phyloP scores from a whole-genome alignment of 2,888 invertebrate genomes.

The Mythimna albipuncta region DNA sequence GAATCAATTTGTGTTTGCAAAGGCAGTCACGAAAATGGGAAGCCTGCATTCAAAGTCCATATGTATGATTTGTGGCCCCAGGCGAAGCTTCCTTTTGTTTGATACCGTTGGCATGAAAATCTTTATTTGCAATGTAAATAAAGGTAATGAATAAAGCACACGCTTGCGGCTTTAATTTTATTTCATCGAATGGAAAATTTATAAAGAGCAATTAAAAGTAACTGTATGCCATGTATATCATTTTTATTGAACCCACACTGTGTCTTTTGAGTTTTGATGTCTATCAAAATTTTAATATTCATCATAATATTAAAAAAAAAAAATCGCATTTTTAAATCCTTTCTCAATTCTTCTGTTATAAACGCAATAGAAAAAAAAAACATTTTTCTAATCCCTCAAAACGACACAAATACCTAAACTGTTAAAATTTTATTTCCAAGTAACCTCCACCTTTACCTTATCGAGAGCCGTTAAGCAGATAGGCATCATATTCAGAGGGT shows the following conservation, averaged over 20 bases:
- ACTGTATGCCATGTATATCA: neutral
- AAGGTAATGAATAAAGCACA: conserved; percentile 45
- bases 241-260: neutral
- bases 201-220: conserved; percentile 4
- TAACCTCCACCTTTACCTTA: conserved; percentile 45
- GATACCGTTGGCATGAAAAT: conserved; percentile 24
- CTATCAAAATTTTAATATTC: neutral
- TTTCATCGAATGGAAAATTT: conserved; percentile 9
- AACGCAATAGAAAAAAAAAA: no score
- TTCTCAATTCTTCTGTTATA: no score
- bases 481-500: conserved; percentile 50
- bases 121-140: conserved; percentile 51
- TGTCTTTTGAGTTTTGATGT: neutral
- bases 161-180: conserved; percentile 24
- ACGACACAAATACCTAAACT: neutral
- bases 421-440: neutral
- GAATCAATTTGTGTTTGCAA: conserved; percentile 42
- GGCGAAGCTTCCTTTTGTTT: conserved; percentile 25
- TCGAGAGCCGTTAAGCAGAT: conserved; percentile 50
- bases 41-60: conserved; percentile 16
- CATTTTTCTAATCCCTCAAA: neutral
- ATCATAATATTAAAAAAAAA: neutral
- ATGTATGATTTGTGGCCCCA: conserved; percentile 26
- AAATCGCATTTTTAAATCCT: no score
- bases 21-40: conserved; percentile 23